These are phyloP conservation scores for Eristalinus sepulchralis DNA, from an alignment of 2,888 invertebrate species.

Conservation along the genomic window DNA sequence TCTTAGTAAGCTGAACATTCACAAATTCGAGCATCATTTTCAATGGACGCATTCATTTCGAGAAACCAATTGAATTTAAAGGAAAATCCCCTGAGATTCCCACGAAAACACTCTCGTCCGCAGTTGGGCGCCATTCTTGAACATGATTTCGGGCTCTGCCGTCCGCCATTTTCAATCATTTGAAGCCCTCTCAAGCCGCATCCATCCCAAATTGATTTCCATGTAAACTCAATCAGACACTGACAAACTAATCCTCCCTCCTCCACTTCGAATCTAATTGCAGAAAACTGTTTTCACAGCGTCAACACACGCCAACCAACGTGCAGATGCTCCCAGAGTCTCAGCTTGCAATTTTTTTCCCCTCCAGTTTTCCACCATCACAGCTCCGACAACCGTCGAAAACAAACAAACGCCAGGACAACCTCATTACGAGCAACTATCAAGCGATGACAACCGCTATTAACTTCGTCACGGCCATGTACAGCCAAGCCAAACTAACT, in stretches of 20 bases:
- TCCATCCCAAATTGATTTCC: background rate
- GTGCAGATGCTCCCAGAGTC: constrained; percentile 4
- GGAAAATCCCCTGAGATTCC: background rate
- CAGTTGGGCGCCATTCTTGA: background rate
- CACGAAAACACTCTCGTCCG: background rate
- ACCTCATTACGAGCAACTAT: constrained; percentile 67
- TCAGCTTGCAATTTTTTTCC: background rate
- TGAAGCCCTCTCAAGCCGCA: background rate
- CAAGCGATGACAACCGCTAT: constrained; percentile 64
- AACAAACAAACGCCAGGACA: constrained; percentile 49
- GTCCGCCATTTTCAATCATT: background rate
- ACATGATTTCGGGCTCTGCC: background rate
- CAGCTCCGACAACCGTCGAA: constrained; percentile 10
- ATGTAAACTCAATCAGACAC: background rate
- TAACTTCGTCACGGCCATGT: constrained; percentile 41
- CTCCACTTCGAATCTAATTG: constrained; percentile 49
- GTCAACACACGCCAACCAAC: constrained; percentile 36
- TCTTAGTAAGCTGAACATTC: background rate
- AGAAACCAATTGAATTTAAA: background rate
- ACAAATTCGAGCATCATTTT: background rate
- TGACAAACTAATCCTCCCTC: constrained; percentile 1
- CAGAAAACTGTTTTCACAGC: constrained; percentile 53
- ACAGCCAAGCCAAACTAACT: constrained; percentile 60
- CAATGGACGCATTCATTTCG: background rate
- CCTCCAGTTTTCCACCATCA: background rate